Conservation (phyloP, 2,888 invertebrate genomes). For the Hybos culiciformis region DNA sequence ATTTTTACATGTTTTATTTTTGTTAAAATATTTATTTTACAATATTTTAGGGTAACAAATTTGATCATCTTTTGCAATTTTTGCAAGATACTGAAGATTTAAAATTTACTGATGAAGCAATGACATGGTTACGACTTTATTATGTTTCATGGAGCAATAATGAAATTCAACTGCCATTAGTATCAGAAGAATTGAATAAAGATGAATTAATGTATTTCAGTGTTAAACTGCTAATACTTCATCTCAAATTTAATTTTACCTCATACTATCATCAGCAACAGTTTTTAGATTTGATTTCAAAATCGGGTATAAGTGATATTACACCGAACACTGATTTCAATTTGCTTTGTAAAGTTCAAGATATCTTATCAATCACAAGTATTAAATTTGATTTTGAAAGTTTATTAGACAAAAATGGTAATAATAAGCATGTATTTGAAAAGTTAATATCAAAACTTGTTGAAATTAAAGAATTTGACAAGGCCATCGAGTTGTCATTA, state of each 20-base stretch:
- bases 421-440: conserved; percentile 34
- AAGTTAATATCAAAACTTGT: conserved; percentile 37
- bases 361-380: conserved; percentile 35
- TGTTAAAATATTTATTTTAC: conserved; percentile 9
- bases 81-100: conserved; percentile 40
- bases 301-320: conserved; percentile 44
- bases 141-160: conserved; percentile 28
- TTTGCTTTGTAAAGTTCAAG: conserved; percentile 37
- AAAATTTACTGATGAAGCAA: conserved; percentile 37
- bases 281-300: conserved; percentile 45
- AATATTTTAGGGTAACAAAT: conserved; percentile 48
- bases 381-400: neutral
- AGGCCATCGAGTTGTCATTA: conserved; percentile 40
- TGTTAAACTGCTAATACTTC: conserved; percentile 44
- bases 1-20: neutral
- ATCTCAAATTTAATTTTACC: conserved; percentile 46
- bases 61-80: conserved; percentile 45
- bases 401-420: neutral
- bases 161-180: conserved; percentile 25
- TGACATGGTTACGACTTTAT: conserved; percentile 32
- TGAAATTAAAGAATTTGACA: conserved; percentile 36
- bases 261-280: conserved; percentile 50
- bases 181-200: conserved; percentile 20
- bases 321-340: conserved; percentile 36
- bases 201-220: conserved; percentile 41